Evolutionary conservation across 2,888 invertebrate genomes (phyloP).

Genomic region (Petrophora chlorosata): DNA sequence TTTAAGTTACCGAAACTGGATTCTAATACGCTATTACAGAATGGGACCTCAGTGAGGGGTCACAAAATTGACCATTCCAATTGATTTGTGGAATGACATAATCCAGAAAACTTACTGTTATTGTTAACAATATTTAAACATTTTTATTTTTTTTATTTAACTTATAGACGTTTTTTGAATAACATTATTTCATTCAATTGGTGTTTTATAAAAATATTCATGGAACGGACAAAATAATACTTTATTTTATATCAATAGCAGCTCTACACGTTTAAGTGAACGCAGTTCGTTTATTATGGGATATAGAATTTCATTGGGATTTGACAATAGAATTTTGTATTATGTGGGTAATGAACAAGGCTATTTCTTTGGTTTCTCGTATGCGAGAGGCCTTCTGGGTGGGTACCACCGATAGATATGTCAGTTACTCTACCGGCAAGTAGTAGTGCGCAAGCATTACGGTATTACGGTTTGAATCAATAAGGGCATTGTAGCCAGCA

Average conservation of each 20-base stretch:
- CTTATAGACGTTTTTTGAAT: conserved; percentile 25
- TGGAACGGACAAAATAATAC: background rate
- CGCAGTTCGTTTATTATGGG: conserved; percentile 5
- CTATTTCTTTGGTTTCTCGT: background rate
- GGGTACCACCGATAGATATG: no score
- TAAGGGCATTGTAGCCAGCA: no score
- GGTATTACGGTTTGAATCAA: no score
- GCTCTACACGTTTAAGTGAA: conserved; percentile 5
- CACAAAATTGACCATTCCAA: conserved; percentile 20
- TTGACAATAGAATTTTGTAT: background rate
- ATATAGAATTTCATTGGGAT: conserved; percentile 14
- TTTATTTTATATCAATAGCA: background rate
- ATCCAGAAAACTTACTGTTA: conserved; percentile 33
- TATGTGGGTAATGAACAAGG: background rate
- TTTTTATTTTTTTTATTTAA: conserved; percentile 32
- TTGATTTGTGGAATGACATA: conserved; percentile 39
- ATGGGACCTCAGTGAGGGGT: conserved; percentile 28
- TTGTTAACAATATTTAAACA: conserved; percentile 33
- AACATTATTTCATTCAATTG: conserved; percentile 24
- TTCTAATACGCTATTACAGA: conserved; percentile 30
- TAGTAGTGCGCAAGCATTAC: no score
- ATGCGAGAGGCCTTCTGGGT: no score
- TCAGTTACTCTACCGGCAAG: no score
- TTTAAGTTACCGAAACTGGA: conserved; percentile 30
- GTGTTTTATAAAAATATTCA: conserved; percentile 15